Base-by-base conservation (phyloP, 2,888 invertebrate genomes). In the Deroplatys truncata region DNA sequence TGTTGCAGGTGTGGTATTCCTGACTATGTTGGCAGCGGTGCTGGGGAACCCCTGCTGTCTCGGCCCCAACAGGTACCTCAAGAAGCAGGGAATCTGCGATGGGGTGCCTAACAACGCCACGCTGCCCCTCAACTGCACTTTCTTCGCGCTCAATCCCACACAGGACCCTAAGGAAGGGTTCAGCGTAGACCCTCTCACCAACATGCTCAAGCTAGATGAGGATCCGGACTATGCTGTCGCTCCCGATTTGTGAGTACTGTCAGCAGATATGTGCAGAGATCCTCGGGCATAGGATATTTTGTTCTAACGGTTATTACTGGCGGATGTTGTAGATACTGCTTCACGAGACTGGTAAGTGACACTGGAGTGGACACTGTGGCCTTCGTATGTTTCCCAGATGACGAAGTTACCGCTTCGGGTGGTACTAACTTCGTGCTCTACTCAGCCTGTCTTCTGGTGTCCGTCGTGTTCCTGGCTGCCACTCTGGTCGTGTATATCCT, bases 401-500 rank as follows among this genome's bases (percentile, higher is more conserved):
- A 29, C 4, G 91, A 90, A 0, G 91, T 91, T 25, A 9, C 1
- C n/a, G 2, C 29, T 15, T 28, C 84, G 20, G 28, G 83, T n/a
- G 43, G 43, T 16, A 83, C 28, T 4, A 29, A n/a, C 43, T 29
- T 84, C 29, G 20, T 35, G 16, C 84, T 72, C 16, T 83, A 91
- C 15, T 92, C 92, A 16, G 88, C 91, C 31, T 91, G 92, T 43
- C 91, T 92, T 89, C 93, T 95, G 3, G 92, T 95, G n/a, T 96
- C 96, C 0, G 94, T 95, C 0, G 91, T 95, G 31, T 96, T 96
- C 91, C 93, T 96, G 0, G 91, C 95, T 15, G 92, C 94, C 16
- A 96, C 96, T 0, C 93, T 96, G 56, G 92, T 94, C 0, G 94
- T 96, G 5, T 97, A 96, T 92, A 92, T 93, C 85, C 93, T 94